phyloP scores from a whole-genome alignment of 1,140 invertebrate species.

The Brachionus paranguensis region DNA sequence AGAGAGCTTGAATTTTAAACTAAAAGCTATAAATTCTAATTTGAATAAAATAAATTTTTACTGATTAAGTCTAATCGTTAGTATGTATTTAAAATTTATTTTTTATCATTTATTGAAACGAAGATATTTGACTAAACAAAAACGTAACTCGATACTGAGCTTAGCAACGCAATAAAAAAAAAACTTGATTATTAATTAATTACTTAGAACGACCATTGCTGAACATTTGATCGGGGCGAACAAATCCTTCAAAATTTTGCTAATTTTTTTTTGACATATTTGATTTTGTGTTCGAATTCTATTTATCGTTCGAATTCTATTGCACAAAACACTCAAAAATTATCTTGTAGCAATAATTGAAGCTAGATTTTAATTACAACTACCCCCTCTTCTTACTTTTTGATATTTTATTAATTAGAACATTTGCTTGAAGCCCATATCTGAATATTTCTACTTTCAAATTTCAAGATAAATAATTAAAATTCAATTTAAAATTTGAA shows the following conservation, averaged over 20 bases:
- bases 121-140: slow-evolving; percentile 24
- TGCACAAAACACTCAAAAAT: neutral
- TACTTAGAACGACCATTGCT: neutral
- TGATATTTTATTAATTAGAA: slow-evolving; percentile 19
- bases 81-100: neutral
- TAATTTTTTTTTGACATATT: slow-evolving; percentile 2
- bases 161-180: neutral
- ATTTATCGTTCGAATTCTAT: slow-evolving; percentile 24
- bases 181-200: slow-evolving; percentile 23
- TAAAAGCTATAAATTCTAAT: slow-evolving; percentile 27
- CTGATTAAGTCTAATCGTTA: slow-evolving; percentile 27
- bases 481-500: slow-evolving; percentile 19
- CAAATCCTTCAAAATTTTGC: neutral
- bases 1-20: neutral
- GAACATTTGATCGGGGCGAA: neutral
- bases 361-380: slow-evolving; percentile 10
- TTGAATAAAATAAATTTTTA: slow-evolving; percentile 27
- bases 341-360: neutral
- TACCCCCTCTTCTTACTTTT: neutral
- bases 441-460: neutral
- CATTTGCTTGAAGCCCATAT: slow-evolving; percentile 10
- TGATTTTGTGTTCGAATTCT: slow-evolving; percentile 29
- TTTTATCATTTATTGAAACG: neutral
- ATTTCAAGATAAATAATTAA: slow-evolving; percentile 33
- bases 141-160: neutral